Percentiles rank a stretch among this genome's conserved stretches.
Evolutionary conservation across 2,888 invertebrate species (phyloP).

Genomic region (Macrosoma leucophasiata): DNA sequence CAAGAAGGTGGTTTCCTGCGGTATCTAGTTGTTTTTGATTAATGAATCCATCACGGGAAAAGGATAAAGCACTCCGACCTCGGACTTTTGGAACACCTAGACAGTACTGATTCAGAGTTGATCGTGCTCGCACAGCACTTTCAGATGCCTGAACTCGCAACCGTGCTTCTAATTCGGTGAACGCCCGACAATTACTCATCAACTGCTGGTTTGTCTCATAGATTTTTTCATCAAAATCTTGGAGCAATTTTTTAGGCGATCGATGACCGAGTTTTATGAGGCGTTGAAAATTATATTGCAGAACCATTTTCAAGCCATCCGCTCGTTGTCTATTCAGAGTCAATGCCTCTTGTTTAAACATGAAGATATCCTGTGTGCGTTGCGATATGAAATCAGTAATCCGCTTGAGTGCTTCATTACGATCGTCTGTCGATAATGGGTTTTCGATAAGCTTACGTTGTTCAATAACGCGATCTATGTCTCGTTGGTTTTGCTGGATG

Average conservation of each 20-base stretch:
- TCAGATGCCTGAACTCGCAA: constrained; percentile 43
- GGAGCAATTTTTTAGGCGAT: constrained; percentile 46
- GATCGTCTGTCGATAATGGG: constrained; percentile 26
- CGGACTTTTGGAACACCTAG: constrained; percentile 33
- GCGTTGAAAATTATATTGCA: constrained; percentile 47
- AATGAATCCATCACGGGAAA: constrained; percentile 25
- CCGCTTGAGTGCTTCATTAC: constrained; percentile 33
- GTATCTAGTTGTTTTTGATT: constrained; percentile 25
- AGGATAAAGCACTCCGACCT: constrained; percentile 29
- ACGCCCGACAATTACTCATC: constrained; percentile 51
- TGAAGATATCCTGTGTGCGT: constrained; percentile 34
- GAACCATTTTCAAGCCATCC: constrained; percentile 39
- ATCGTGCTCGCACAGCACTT: constrained; percentile 34
- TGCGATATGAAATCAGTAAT: constrained; percentile 32
- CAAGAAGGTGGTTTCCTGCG: no score
- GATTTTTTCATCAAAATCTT: constrained; percentile 53
- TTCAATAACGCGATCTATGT: constrained; percentile 42
- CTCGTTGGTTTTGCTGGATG: constrained; percentile 42
- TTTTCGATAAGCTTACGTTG: constrained; percentile 18
- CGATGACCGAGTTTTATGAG: constrained; percentile 42
- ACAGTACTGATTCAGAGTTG: constrained; percentile 44
- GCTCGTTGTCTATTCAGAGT: constrained; percentile 47
- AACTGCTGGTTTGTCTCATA: constrained; percentile 59
- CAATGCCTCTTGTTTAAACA: constrained; percentile 43
- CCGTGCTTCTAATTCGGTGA: constrained; percentile 45